phyloP scores from a whole-genome alignment of 2,888 invertebrate species.

The Dinocampus coccinellae region DNA sequence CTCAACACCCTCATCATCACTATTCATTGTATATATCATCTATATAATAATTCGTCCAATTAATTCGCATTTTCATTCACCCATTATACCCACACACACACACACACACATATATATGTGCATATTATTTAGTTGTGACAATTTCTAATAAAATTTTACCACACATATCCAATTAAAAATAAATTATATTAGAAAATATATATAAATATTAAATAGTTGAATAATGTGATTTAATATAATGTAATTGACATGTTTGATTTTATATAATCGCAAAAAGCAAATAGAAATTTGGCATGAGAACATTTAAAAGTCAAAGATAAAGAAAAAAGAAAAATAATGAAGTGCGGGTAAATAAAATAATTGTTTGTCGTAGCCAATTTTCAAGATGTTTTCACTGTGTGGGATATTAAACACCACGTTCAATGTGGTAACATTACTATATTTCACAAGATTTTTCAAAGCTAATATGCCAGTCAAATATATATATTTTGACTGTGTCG shows the following conservation, averaged over 20 bases:
- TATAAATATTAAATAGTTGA: no score
- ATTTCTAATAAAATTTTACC: no score
- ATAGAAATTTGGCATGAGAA: background rate
- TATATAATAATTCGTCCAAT: background rate
- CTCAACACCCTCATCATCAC: background rate
- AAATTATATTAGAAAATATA: no score
- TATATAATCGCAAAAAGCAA: background rate
- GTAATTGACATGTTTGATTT: background rate
- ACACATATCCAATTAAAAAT: no score
- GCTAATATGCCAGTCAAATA: conserved; percentile 12
- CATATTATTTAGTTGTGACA: no score
- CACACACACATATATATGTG: no score
- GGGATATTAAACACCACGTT: conserved; percentile 56
- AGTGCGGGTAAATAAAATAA: background rate
- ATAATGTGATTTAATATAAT: no score
- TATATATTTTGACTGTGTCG: conserved; percentile 20
- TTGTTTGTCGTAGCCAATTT: conserved; percentile 58
- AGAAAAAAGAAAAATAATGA: background rate
- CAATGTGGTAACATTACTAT: background rate
- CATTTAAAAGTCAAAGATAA: background rate
- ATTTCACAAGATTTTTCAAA: conserved; percentile 25
- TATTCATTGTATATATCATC: background rate
- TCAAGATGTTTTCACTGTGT: conserved; percentile 53
- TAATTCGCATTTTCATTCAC: background rate
- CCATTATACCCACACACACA: no score